Conservation (phyloP, 2,797 vertebrate species). For the Esox lucius region DNA sequence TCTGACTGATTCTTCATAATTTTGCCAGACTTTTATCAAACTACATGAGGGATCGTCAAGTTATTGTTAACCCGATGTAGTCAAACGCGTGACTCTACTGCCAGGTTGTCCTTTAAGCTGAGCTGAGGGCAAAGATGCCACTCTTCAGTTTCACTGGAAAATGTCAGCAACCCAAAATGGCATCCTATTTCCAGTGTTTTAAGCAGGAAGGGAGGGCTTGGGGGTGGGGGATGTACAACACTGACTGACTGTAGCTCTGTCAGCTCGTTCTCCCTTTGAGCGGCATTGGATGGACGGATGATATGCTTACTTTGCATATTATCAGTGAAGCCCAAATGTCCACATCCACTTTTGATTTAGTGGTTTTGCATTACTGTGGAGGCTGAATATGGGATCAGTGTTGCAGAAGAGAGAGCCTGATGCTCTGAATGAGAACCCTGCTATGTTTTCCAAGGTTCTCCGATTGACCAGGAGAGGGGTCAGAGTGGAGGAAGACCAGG, state of each 20-base stretch:
- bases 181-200: neutral
- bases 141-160: neutral
- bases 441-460: too few species aligned
- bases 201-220: too few species aligned
- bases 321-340: neutral
- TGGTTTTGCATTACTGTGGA: neutral
- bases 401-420: neutral
- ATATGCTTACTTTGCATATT: too few species aligned
- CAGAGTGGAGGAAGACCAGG: neutral
- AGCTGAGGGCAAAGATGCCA: neutral
- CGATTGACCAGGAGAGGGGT: conserved; percentile 24
- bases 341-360: neutral
- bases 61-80: neutral
- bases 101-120: neutral
- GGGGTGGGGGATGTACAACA: too few species aligned
- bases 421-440: neutral
- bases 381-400: conserved; percentile 30
- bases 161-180: neutral
- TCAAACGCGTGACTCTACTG: neutral
- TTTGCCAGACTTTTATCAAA: too few species aligned
- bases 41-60: too few species aligned
- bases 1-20: too few species aligned
- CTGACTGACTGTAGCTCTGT: too few species aligned
- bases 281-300: too few species aligned
- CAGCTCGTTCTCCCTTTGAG: too few species aligned